Evolutionary conservation across 30 jellyfish, hydroid and myxozoan genomes (phyloP).

Genomic region (Hydra vulgaris): DNA sequence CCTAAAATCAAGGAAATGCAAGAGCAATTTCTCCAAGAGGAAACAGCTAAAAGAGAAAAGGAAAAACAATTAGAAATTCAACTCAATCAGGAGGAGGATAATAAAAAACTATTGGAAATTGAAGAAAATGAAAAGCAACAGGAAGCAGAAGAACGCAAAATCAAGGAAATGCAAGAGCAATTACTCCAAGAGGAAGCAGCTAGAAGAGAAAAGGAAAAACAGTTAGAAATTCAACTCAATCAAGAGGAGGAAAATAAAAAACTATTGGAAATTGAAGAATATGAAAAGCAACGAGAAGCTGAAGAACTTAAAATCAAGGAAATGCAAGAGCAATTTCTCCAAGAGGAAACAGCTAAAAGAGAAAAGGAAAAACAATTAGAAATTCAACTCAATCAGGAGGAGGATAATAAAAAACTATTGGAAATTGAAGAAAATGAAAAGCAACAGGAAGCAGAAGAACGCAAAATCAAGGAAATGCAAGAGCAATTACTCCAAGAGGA

Average conservation of each 20-base stretch:
- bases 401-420: not conserved
- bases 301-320: not conserved
- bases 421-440: not conserved
- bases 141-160: too few species aligned
- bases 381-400: not conserved
- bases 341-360: not conserved
- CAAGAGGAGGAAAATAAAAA: not conserved
- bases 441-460: not conserved
- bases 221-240: too few species aligned
- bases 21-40: too few species aligned
- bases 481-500: not conserved
- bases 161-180: too few species aligned
- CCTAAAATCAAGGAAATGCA: too few species aligned
- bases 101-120: too few species aligned
- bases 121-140: too few species aligned
- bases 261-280: not conserved
- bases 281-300: not conserved
- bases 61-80: too few species aligned
- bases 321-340: not conserved
- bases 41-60: too few species aligned
- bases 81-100: too few species aligned
- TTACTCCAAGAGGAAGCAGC: too few species aligned
- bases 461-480: not conserved
- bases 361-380: not conserved
- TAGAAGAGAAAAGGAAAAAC: not conserved